These are phyloP conservation scores for Xanthia togata DNA, from an alignment of 2,888 invertebrate species.

Conservation along the genomic window DNA sequence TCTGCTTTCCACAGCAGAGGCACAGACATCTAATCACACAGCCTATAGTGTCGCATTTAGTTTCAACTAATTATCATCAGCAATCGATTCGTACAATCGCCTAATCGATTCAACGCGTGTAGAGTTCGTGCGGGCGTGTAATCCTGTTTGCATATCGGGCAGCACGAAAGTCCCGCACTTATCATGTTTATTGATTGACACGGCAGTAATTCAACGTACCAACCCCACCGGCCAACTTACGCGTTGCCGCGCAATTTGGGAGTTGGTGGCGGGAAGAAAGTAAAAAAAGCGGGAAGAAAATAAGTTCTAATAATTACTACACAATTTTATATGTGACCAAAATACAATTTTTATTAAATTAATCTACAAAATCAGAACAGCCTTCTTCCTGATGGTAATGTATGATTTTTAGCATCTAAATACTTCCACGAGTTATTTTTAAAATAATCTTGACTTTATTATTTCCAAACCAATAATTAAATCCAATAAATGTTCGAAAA, in stretches of 20 bases:
- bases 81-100: conserved; percentile 76
- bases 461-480: background rate
- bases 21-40: conserved; percentile 31
- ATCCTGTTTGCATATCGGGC: conserved; percentile 89
- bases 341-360: background rate
- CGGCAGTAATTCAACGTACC: conserved; percentile 87
- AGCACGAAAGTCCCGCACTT: conserved; percentile 88
- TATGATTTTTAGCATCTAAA: background rate
- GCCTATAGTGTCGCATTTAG: conserved; percentile 54
- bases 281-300: background rate
- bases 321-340: background rate
- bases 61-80: conserved; percentile 66
- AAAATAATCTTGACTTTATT: background rate
- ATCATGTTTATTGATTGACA: conserved; percentile 91
- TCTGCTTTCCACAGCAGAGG: background rate
- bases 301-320: background rate
- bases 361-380: background rate
- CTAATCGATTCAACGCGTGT: conserved; percentile 75
- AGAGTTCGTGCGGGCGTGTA: conserved; percentile 82
- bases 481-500: background rate
- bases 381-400: background rate
- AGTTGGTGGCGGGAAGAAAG: conserved; percentile 66
- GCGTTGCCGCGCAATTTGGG: conserved; percentile 44
- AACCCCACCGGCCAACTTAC: conserved; percentile 75
- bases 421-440: background rate